Conservation (phyloP, 37 sponge, comb jelly and placozoan genomes). For the Sycon ciliatum region DNA sequence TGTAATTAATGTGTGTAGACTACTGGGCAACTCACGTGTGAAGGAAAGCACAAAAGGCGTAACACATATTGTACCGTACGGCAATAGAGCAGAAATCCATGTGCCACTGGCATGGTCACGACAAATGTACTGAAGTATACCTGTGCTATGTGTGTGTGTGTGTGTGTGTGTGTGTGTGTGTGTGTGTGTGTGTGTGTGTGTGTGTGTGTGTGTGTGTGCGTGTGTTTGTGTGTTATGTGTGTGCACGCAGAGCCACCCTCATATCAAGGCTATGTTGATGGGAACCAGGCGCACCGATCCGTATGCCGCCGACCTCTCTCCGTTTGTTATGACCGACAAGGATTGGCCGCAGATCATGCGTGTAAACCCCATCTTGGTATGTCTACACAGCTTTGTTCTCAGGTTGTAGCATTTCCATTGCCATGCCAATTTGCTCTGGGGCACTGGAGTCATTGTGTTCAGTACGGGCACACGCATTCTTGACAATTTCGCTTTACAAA, state of each 20-base stretch:
- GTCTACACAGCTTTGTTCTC: neutral
- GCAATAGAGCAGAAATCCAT: no score
- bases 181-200: constrained; percentile 1
- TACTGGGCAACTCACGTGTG: no score
- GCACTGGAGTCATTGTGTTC: no score
- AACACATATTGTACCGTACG: no score
- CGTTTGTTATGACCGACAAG: constrained; percentile 62
- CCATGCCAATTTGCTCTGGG: no score
- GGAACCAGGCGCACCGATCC: constrained; percentile 85
- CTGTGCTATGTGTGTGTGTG: neutral
- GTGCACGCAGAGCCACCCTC: constrained; percentile 20
- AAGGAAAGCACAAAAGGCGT: no score
- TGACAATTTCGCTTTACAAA: no score
- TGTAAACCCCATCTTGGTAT: constrained; percentile 69
- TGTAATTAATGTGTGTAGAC: no score
- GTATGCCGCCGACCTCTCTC: constrained; percentile 31
- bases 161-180: constrained; percentile 5
- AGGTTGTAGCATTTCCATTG: neutral
- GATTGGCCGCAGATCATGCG: constrained; percentile 85
- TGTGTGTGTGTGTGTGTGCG: constrained; percentile 1
- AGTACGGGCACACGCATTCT: no score
- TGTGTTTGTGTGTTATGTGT: neutral
- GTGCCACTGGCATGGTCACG: no score
- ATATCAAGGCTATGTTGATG: constrained; percentile 76
- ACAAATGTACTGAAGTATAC: no score